A percentile compares a stretch with the other conserved stretches of the same genome.
phyloP scores from a whole-genome alignment of 2,113 vertebrate genomes.

The Osmerus mordax region DNA sequence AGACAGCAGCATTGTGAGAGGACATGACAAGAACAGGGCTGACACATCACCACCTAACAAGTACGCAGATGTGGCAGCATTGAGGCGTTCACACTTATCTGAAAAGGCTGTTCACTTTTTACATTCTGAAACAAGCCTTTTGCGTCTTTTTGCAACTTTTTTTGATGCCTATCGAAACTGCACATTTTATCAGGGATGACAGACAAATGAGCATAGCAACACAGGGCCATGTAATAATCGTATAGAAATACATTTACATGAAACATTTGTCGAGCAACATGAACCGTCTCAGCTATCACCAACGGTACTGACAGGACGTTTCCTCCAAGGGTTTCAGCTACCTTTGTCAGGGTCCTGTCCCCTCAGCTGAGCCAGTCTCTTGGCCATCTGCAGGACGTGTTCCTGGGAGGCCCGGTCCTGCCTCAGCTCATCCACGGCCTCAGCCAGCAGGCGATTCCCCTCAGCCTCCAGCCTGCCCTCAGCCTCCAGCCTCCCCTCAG shows the following conservation, averaged over 20 bases:
- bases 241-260: too few relatives aligned
- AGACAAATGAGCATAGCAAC: too few relatives aligned
- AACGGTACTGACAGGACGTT: neutral
- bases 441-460: slow-evolving; percentile 79
- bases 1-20: slow-evolving; percentile 8
- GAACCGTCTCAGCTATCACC: too few relatives aligned
- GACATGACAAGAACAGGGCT: neutral
- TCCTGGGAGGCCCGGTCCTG: slow-evolving; percentile 80
- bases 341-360: slow-evolving; percentile 87
- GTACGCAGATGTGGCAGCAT: slow-evolving; percentile 9
- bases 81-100: slow-evolving; percentile 9
- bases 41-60: slow-evolving; percentile 2
- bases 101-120: neutral
- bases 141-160: too few relatives aligned
- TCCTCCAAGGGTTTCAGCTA: slow-evolving; percentile 45
- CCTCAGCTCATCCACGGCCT: slow-evolving; percentile 80
- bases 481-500: slow-evolving; percentile 81
- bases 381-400: slow-evolving; percentile 81
- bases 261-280: too few relatives aligned
- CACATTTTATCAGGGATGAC: too few relatives aligned
- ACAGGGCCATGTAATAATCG: too few relatives aligned
- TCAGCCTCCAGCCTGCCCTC: slow-evolving; percentile 82
- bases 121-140: neutral
- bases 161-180: too few relatives aligned
- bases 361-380: slow-evolving; percentile 81